Percentiles rank a stretch among this genome's conserved stretches.
phyloP scores from a whole-genome alignment of 1,140 invertebrate species.

The Dinoponera quadriceps region DNA sequence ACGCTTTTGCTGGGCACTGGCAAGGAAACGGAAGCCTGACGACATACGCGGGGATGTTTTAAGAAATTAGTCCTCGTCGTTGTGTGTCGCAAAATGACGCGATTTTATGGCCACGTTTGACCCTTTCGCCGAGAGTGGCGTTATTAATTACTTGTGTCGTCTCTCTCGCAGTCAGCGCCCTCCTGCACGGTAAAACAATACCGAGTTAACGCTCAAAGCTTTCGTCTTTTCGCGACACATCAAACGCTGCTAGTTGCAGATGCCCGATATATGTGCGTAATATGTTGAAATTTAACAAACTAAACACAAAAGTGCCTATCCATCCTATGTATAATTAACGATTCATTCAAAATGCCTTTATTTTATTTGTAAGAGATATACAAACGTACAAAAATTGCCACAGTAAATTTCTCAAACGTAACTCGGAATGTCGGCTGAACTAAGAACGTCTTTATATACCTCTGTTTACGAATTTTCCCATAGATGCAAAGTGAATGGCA shows the following conservation, averaged over 20 bases:
- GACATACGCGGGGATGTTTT: slow-evolving; percentile 71
- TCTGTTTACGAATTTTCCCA: background rate
- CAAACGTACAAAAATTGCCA: background rate
- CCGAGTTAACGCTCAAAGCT: slow-evolving; percentile 20
- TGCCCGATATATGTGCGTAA: background rate
- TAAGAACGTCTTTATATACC: background rate
- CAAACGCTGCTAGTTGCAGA: background rate
- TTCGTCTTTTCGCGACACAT: background rate
- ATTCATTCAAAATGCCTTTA: background rate
- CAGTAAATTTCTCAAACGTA: background rate
- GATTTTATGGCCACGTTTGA: slow-evolving; percentile 22
- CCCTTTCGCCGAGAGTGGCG: slow-evolving; percentile 17
- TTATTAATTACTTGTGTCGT: slow-evolving; percentile 59
- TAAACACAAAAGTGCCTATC: background rate
- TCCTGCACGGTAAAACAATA: slow-evolving; percentile 7
- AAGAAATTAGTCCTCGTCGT: slow-evolving; percentile 81
- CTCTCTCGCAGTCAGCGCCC: background rate
- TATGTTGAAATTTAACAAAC: slow-evolving; percentile 27
- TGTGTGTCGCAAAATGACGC: slow-evolving; percentile 54
- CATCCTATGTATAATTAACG: background rate
- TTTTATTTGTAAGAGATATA: background rate
- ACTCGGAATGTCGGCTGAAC: background rate
- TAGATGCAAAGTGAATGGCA: background rate
- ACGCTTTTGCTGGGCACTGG: slow-evolving; percentile 74
- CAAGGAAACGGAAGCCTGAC: slow-evolving; percentile 79